Evolutionary conservation across 2,113 vertebrate genomes (phyloP).

Genomic region (Ochotona curzoniae): DNA sequence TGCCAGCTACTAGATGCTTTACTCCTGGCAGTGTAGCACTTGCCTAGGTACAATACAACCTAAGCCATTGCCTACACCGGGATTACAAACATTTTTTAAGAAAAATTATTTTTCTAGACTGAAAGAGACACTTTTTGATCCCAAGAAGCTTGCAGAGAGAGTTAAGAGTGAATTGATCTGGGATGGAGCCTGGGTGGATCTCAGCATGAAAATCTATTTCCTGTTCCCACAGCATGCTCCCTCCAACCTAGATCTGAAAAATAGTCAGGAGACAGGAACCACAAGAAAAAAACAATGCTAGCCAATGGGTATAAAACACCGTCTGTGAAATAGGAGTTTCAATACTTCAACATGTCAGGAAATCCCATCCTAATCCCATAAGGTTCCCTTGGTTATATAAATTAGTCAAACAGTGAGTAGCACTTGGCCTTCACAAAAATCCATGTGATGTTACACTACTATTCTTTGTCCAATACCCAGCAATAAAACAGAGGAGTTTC

Average conservation of each 20-base stretch:
- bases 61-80: too few relatives aligned
- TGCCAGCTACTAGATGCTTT: too few relatives aligned
- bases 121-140: neutral
- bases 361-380: neutral
- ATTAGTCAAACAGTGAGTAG: neutral
- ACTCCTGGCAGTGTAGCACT: too few relatives aligned
- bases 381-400: neutral
- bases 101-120: neutral
- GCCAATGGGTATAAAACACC: neutral
- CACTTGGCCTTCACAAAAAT: neutral
- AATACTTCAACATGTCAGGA: neutral
- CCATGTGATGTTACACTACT: neutral
- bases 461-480: neutral
- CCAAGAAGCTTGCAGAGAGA: neutral
- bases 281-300: neutral
- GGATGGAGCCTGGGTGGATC: neutral
- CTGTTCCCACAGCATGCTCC: neutral
- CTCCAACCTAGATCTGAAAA: conserved; percentile 13
- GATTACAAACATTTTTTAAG: neutral
- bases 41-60: too few relatives aligned
- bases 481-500: neutral
- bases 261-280: neutral
- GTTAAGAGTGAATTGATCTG: neutral
- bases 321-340: neutral
- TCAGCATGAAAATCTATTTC: neutral